Evolutionary conservation across 64 coral and sea anemone genomes (phyloP).

Genomic region (Catalaphyllia jardinei): DNA sequence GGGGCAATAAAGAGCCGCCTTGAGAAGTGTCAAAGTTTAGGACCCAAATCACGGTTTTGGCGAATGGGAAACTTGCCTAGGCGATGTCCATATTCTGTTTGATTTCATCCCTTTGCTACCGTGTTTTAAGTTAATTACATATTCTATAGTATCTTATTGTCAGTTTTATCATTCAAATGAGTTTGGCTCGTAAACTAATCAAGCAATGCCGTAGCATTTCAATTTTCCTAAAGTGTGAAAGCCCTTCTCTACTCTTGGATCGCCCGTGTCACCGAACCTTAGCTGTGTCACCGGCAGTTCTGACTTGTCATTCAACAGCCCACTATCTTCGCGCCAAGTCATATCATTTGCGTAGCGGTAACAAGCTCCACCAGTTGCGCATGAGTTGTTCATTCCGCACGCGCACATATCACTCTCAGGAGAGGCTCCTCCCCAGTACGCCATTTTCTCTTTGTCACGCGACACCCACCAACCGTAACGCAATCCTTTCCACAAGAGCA

Average conservation of each 20-base stretch:
- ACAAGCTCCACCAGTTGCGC: slow-evolving; percentile 17
- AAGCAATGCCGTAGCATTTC: slow-evolving; percentile 49
- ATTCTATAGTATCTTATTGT: too few relatives aligned
- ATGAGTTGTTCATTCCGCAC: slow-evolving; percentile 52
- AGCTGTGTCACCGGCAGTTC: slow-evolving; percentile 59
- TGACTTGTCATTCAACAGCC: slow-evolving; percentile 46
- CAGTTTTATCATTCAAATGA: too few relatives aligned
- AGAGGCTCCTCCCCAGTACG: slow-evolving; percentile 61
- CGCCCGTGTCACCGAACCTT: slow-evolving; percentile 63
- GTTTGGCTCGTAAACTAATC: too few relatives aligned
- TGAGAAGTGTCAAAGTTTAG: too few relatives aligned
- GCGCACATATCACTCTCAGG: slow-evolving; percentile 41
- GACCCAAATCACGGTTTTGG: too few relatives aligned
- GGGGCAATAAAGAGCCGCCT: too few relatives aligned
- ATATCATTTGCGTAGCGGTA: slow-evolving; percentile 67
- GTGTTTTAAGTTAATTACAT: too few relatives aligned
- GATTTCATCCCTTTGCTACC: too few relatives aligned
- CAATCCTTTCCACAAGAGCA: slow-evolving; percentile 29
- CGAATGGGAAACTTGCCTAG: too few relatives aligned
- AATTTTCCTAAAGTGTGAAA: slow-evolving; percentile 67
- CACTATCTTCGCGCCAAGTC: slow-evolving; percentile 64
- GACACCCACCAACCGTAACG: slow-evolving; percentile 77
- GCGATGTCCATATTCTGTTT: too few relatives aligned
- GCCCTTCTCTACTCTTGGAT: slow-evolving; percentile 50
- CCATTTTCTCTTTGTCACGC: slow-evolving; percentile 60